Evolutionary conservation across 2,888 invertebrate species (phyloP), one percentile per base, ranked within the genome.

Genomic region (Lasioglossum calceatum): DNA sequence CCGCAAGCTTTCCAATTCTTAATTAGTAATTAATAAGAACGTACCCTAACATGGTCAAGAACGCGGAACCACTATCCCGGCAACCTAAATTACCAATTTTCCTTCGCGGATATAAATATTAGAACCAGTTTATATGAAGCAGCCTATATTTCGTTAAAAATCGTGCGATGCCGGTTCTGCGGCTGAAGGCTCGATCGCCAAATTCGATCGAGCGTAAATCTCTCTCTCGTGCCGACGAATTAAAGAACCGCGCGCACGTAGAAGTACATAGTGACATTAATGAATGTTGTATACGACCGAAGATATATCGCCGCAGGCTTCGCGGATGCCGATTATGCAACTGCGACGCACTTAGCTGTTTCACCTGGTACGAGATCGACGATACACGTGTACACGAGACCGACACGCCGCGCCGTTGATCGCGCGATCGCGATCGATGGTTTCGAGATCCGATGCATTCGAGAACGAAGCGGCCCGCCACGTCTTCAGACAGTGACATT

Each of bases 241-340:
- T 58, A 75, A 54, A 71, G 27, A 67, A 61, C 39, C 70, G 36
- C 75, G 58, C 54, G 67, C 61, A 84, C 64, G 44, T 76, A 61
- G 74, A 87, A 83, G 81, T 27, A 27, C 67, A 70, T 76, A 85
- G 75, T 77, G 82, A 81, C 83, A 81, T 85, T 92, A 90, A 91
- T 89, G 90, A 89, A 92, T 90, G 91, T 89, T 92, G 81, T 80
- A 87, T 83, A 79, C 81, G 85, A 75, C 72, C 81, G 81, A 71
- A 82, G 87, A 88, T 87, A 82, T 84, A 85, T 88, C 89, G 83
- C 77, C 61, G 79, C 76, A 47, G 76, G 39, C 44, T 61, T 75
- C 77, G 81, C 61, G 42, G 84, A 81, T 70, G 72, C 70, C 75
- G 86, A 82, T 89, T 89, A 81, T 75, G 84, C 80, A 90, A 90